Percentiles rank a stretch among this genome's conserved stretches.
phyloP scores from a whole-genome alignment of 1,140 invertebrate genomes.

The Proales similis region DNA sequence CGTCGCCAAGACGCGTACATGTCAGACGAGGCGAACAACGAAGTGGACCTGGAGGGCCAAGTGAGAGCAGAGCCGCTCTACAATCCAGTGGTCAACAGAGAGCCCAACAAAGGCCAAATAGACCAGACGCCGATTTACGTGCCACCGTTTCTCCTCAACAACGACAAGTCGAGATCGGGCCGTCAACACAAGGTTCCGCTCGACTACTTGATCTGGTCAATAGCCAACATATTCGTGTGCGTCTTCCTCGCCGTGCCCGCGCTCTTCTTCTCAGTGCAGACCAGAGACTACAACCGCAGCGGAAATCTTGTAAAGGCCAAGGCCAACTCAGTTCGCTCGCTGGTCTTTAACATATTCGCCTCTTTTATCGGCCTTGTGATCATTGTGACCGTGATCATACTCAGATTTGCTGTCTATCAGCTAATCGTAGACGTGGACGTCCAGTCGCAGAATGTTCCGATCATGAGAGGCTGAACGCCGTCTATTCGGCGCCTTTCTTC shows the following conservation, averaged over 20 bases:
- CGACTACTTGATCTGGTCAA: slow-evolving; percentile 35
- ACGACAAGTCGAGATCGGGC: slow-evolving; percentile 2
- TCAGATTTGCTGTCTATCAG: slow-evolving; percentile 35
- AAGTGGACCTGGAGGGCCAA: too few species aligned
- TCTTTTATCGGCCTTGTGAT: slow-evolving; percentile 28
- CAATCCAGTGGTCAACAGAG: too few species aligned
- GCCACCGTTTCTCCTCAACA: slow-evolving; percentile 30
- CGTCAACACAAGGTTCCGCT: slow-evolving; percentile 15
- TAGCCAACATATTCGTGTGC: slow-evolving; percentile 36
- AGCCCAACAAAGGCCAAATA: too few species aligned
- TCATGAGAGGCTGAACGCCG: too few species aligned
- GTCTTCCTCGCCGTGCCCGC: slow-evolving; percentile 31
- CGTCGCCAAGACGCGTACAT: too few species aligned
- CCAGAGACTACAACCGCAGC: slow-evolving; percentile 19
- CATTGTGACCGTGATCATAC: slow-evolving; percentile 15
- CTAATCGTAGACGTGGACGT: slow-evolving; percentile 33
- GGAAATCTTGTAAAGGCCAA: slow-evolving; percentile 33
- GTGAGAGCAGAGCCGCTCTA: too few species aligned
- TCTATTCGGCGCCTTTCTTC: too few species aligned
- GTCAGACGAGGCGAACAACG: too few species aligned
- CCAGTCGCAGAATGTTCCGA: slow-evolving; percentile 26
- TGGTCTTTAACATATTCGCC: slow-evolving; percentile 24
- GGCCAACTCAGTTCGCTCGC: slow-evolving; percentile 15
- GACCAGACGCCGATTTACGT: slow-evolving; percentile 30
- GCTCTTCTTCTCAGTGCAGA: slow-evolving; percentile 32